Evolutionary conservation across 2,113 vertebrate genomes (phyloP).

Genomic region (Crotalus horridus): DNA sequence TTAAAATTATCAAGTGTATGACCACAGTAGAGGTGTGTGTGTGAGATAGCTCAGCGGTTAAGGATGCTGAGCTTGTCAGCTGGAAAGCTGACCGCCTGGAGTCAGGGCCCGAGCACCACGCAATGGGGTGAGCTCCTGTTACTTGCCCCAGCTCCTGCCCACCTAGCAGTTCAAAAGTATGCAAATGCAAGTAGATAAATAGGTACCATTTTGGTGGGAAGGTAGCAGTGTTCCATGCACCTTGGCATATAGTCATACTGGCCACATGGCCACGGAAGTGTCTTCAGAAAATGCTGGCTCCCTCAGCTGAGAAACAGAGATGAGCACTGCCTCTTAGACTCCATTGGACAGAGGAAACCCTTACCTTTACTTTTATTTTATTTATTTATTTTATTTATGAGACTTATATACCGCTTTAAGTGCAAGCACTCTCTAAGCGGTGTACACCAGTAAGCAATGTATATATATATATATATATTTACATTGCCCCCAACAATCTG

Average conservation of each 20-base stretch:
- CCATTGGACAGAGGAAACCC: background rate
- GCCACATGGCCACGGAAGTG: background rate
- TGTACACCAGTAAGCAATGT: no score
- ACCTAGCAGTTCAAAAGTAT: background rate
- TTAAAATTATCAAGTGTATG: background rate
- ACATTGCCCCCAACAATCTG: no score
- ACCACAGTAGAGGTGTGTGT: no score
- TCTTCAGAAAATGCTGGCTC: background rate
- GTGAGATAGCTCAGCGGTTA: background rate
- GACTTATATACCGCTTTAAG: no score
- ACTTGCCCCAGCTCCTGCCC: background rate
- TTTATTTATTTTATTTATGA: no score
- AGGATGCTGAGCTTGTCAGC: background rate
- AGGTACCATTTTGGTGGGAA: background rate
- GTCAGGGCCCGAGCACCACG: background rate
- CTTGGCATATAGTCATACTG: background rate
- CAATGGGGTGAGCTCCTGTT: background rate
- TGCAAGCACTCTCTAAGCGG: no score
- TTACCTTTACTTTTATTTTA: background rate
- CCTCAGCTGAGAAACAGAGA: background rate
- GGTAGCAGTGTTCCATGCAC: background rate
- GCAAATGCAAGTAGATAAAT: background rate
- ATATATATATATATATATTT: no score
- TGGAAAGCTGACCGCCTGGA: background rate
- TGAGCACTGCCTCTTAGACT: background rate